Evolutionary conservation across 2,888 invertebrate genomes (phyloP), one percentile per base, ranked within the genome.

Genomic region (Desoria tigrina): DNA sequence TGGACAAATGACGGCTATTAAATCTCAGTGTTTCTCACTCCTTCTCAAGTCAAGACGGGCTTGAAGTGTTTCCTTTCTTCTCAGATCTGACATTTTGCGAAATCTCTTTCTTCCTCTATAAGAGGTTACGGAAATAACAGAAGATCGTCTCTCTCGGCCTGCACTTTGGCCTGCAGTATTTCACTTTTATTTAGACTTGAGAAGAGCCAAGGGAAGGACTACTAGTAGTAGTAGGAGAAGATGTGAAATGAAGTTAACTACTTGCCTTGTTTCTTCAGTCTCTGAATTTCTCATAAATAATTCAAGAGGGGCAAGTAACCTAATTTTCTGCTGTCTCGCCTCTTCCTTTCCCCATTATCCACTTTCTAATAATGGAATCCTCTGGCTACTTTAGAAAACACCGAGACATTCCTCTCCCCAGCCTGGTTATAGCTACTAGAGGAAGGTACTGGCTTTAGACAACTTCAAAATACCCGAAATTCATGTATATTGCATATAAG

Each of bases 241-340:
- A 14, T 14, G 24, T 27, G 28, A 54, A 54, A 54, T 54, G 54
- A 54, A 54, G 54, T 54, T 54, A 54, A 54, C 54, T 54, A 32
- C 54, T 54, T 16, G 45, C 14, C 32, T 57, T 57, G 56, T 57
- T 57, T 51, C 51, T 21, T 57, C 42, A 42, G 56, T 32, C 42
- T 42, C 21, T 23, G 39, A 39, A 37, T 37, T 55, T 66, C 71
- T 71, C 71, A 71, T 71, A 71, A 71, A 71, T 71, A 68, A 71
- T 71, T 71, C 68, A 71, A 64, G 68, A 71, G 68, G 62, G 61
- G 66, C 63, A 62, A 71, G 66, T 71, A 71, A 71, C 71, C 71
- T 71, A 71, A 71, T 71, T 71, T 71, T 71, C 71, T 71, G 68
- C 68, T 71, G 71, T 71, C 71, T 71, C 68, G 68, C 68, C 61